Evolutionary conservation across 2,113 vertebrate genomes (phyloP).

Genomic region (Hylia prasina): DNA sequence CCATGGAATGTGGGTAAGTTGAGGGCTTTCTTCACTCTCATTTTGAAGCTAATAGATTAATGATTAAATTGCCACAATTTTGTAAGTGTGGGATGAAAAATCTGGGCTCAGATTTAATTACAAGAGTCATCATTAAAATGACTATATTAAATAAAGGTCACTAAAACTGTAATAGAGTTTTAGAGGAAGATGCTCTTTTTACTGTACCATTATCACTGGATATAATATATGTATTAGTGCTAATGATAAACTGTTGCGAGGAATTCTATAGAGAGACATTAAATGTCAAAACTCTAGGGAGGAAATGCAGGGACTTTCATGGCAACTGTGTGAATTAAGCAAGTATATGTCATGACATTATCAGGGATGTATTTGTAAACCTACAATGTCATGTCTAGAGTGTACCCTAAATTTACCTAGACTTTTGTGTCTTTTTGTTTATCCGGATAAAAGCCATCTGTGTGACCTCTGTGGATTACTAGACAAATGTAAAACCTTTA

Average conservation of each 20-base stretch:
- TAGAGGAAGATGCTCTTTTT: background rate
- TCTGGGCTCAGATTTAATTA: background rate
- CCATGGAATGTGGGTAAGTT: background rate
- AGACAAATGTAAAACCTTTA: background rate
- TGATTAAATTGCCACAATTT: background rate
- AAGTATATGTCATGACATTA: background rate
- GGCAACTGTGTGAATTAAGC: background rate
- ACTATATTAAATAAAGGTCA: background rate
- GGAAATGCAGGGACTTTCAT: background rate
- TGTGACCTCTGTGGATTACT: constrained; percentile 25
- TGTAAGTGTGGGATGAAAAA: background rate
- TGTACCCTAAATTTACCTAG: background rate
- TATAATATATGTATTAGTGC: background rate
- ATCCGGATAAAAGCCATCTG: constrained; percentile 14
- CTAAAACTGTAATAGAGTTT: background rate
- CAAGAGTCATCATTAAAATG: background rate
- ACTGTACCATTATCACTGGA: background rate
- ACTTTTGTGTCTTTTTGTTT: background rate
- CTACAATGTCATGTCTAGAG: background rate
- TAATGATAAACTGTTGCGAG: background rate
- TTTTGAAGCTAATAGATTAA: background rate
- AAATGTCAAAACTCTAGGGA: background rate
- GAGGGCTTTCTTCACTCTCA: background rate
- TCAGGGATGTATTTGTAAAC: background rate
- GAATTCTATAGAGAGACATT: background rate